These are phyloP conservation scores for Drosophila nigromelanica DNA, from an alignment of 1,140 invertebrate species.

Conservation along the genomic window DNA sequence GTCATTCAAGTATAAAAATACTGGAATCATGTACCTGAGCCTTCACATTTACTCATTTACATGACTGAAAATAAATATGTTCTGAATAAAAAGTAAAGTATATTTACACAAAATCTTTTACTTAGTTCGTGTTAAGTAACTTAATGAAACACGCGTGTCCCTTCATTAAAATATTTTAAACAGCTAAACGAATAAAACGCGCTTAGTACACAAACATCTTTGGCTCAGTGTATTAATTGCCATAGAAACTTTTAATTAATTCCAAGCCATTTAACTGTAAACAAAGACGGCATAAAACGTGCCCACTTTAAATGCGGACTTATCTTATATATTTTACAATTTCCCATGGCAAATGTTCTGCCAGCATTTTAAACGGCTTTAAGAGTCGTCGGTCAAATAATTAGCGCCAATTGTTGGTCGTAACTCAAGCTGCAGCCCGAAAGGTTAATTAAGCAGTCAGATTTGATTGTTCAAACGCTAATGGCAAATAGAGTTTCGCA, in stretches of 20 bases:
- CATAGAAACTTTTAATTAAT: conserved; percentile 54
- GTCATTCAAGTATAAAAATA: no score
- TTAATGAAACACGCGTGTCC: background rate
- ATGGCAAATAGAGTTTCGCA: conserved; percentile 9
- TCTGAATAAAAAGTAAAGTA: background rate
- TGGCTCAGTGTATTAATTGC: conserved; percentile 37
- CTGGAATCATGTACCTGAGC: no score
- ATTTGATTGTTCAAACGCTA: conserved; percentile 37
- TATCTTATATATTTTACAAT: conserved; percentile 46
- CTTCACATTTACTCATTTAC: no score
- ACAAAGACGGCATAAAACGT: conserved; percentile 36
- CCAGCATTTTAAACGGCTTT: conserved; percentile 27
- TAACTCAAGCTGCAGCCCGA: conserved; percentile 29
- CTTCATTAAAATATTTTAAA: conserved; percentile 14
- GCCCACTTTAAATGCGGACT: conserved; percentile 28
- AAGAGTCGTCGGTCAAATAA: conserved; percentile 40
- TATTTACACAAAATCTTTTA: no score
- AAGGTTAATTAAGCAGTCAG: conserved; percentile 58
- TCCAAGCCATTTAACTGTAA: conserved; percentile 59
- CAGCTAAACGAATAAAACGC: background rate
- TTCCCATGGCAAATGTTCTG: conserved; percentile 27
- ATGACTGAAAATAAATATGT: no score
- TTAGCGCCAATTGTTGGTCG: conserved; percentile 57
- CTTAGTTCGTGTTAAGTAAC: background rate
- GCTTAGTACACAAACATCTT: conserved; percentile 15